Percentiles rank a stretch among this genome's conserved stretches.
Conservation (phyloP, 2,113 vertebrate genomes). For the Oplegnathus fasciatus region DNA sequence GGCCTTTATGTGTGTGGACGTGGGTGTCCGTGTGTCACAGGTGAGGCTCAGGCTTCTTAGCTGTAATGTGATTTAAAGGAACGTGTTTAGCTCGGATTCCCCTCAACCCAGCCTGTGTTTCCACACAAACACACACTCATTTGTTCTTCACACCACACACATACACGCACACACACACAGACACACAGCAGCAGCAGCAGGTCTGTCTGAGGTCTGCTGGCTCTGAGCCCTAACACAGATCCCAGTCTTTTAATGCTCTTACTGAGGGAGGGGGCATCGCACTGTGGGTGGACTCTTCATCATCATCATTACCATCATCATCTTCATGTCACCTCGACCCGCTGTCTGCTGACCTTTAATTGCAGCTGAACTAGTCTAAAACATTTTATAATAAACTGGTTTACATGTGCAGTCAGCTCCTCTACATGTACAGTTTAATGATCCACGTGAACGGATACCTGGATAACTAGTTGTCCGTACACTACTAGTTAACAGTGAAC, state of each 20-base stretch:
- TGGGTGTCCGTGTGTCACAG: not conserved
- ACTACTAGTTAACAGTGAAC: too few relatives aligned
- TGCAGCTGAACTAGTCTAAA: not conserved
- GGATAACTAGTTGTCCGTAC: too few relatives aligned
- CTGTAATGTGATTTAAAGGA: slow-evolving; percentile 37
- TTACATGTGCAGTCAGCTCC: not conserved
- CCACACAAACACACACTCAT: not conserved
- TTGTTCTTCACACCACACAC: not conserved
- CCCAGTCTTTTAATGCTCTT: slow-evolving; percentile 11
- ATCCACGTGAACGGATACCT: too few relatives aligned
- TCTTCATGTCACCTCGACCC: slow-evolving; percentile 9
- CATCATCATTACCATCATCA: not conserved
- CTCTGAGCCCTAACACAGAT: slow-evolving; percentile 21
- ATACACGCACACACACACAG: not conserved
- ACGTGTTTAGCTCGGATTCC: slow-evolving; percentile 6
- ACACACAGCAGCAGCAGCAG: slow-evolving; percentile 7
- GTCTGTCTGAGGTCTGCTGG: slow-evolving; percentile 18
- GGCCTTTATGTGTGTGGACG: not conserved
- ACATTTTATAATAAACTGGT: not conserved
- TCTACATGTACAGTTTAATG: not conserved
- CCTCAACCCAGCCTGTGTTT: not conserved
- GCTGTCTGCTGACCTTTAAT: not conserved
- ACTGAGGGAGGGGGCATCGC: not conserved
- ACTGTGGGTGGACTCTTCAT: slow-evolving; percentile 1
- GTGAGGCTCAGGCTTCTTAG: slow-evolving; percentile 12